Evolutionary conservation across 2,113 vertebrate species (phyloP).

Genomic region (Scalopus aquaticus): DNA sequence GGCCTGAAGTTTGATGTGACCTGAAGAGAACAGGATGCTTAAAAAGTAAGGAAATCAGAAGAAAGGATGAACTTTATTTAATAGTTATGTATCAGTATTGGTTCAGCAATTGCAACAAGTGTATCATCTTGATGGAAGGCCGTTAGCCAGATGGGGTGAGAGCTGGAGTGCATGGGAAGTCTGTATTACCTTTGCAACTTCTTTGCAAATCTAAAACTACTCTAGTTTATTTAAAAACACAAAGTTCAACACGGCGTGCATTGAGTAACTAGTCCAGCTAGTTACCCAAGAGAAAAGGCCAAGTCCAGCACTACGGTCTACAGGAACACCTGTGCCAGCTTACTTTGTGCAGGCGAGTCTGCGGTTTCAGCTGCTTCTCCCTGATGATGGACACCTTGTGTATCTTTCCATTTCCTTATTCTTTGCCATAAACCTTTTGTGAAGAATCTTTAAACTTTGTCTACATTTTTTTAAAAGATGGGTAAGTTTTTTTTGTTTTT

Average conservation of each 20-base stretch:
- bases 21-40: neutral
- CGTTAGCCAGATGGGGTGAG: neutral
- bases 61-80: no score
- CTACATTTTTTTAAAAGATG: no score
- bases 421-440: neutral
- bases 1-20: neutral
- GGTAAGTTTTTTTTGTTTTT: no score
- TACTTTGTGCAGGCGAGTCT: neutral
- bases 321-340: no score
- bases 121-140: no score
- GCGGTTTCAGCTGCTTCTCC: neutral
- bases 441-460: neutral
- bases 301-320: no score
- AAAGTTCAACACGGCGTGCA: neutral
- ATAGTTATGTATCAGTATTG: no score
- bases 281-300: no score
- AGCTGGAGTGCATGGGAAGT: neutral
- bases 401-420: conserved; percentile 9
- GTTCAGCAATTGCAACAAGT: neutral
- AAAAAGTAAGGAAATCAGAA: neutral
- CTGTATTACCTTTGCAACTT: neutral
- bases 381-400: neutral
- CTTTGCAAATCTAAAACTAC: no score
- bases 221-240: no score
- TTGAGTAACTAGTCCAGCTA: no score